Evolutionary conservation across 2,113 vertebrate species (phyloP), one percentile per base, ranked within the genome.

Genomic region (Cololabis saira): DNA sequence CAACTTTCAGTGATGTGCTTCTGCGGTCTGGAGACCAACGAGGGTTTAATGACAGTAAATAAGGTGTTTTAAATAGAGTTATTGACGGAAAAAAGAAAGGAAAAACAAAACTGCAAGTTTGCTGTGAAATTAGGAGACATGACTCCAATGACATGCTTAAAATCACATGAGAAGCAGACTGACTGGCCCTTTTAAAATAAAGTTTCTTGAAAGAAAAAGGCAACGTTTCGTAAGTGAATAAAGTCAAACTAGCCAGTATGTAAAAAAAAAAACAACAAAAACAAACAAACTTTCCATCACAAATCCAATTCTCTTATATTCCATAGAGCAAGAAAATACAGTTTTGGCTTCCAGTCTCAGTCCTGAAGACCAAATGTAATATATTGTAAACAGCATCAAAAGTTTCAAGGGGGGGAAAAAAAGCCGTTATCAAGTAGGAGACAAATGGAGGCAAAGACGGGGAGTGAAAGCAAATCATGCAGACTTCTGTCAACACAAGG

Each of bases 401-500:
- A 71, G 19, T 45, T 60, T 61, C 37, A 57, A 51, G 62, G 10
- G 10, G 10, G 10, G 10, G 2, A 4, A 56, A 60, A 75, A 51
- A 61, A 10, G 42, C n/a, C 71, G 65, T 62, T 49, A 62, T 72
- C 57, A 61, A 70, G 51, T 54, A 33, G 22, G 12, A 15, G 53
- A 56, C 44, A 64, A 71, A 67, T 41, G 44, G 55, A 49, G 47
- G 47, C n/a, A 40, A 48, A 67, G 12, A 30, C 59, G 22, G 33
- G 18, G 41, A 64, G 27, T 24, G 67, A 57, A 69, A 71, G 15
- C 17, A 40, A 49, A 47, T 55, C 45, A 60, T 51, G 50, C 27
- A 56, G 63, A 47, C 47, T 58, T 65, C 33, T 67, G 56, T 61
- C n/a, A 71, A 42, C n/a, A 56, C 41, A 85, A 66, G 71, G 79